Base-by-base conservation (phyloP, 2,888 invertebrate species). In the Heterodera filipjevi region DNA sequence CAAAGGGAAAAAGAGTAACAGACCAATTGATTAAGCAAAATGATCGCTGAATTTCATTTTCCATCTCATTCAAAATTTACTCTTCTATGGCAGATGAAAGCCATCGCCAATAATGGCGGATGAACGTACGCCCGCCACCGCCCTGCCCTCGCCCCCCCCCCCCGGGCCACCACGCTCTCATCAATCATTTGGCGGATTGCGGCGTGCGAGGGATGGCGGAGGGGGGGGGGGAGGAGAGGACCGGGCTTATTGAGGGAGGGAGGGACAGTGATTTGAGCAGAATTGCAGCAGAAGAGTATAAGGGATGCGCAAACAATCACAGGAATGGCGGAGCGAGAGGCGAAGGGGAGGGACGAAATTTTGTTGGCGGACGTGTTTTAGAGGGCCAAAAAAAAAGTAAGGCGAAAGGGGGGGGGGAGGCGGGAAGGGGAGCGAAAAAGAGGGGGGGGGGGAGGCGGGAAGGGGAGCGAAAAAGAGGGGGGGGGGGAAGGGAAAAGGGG, bases 91-190 rank as follows among this genome's bases (percentile, higher is more conserved):
- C 27, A 27, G 59, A 59, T 59, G 59, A 59, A 59, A 59, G 59
- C 59, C 19, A 3, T 59, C n/a, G n/a, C 59, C 59, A 59, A 59
- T 8, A 27, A 59, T 59, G 59, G 59, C 59, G 59, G 59, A 49
- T 49, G 59, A 59, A 59, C 59, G 59, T 59, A 59, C 59, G 59
- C 27, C 59, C n/a, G n/a, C n/a, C n/a, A n/a, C n/a, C n/a, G n/a
- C n/a, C n/a, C n/a, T n/a, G n/a, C n/a, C n/a, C n/a, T n/a, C n/a
- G n/a, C 16, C 22, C 53, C 5, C 27, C 59, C 27, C 27, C n/a
- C 10, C 10, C 8, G 39, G 39, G 39, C 39, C 59, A 27, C 59
- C 27, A 59, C n/a, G n/a, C 27, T 59, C 10, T 5, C 27, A 59
- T n/a, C 59, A 59, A 59, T 59, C 59, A 59, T 59, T 39, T 22